Evolutionary conservation across 2,888 invertebrate species (phyloP), one percentile per base, ranked within the genome.

Genomic region (Dolichopus griseipennis): DNA sequence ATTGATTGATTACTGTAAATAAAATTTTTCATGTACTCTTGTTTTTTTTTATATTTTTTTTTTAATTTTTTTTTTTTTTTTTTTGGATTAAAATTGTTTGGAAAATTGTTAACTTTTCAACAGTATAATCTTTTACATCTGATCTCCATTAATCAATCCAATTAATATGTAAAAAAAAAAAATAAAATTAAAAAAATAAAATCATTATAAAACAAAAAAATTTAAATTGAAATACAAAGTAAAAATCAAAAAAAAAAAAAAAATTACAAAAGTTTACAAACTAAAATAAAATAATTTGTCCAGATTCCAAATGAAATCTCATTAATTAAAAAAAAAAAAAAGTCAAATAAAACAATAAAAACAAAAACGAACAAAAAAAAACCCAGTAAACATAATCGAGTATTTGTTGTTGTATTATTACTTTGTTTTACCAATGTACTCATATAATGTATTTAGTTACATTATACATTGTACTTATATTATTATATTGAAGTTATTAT

Each of bases 61-160:
- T 37, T 37, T 5, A n/a, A 34, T 37, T 37, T 8, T 37, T 37
- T 37, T 37, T 37, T 37, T 37, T 37, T 37, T 5, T 5, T 37
- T 37, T 37, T 52, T 52, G 18, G 4, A 18, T 52, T 52, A n/a
- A 52, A 52, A n/a, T n/a, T n/a, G 6, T 52, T 10, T 52, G 41
- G 41, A 41, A 41, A 41, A 41, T 41, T 41, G 41, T 41, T 41
- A 52, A 10, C 18, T 18, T 52, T 52, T 52, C 52, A 52, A 52
- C 52, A 52, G n/a, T n/a, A 52, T 18, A 12, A 18, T 52, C 18
- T 52, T 52, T 52, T 18, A 18, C 52, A 52, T 52, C 15, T 52
- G 52, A 52, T 52, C 52, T 52, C 52, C 52, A 52, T 52, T 52
- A 52, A 52, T 52, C 52, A 52, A 52, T 52, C 52, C 52, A 52